Evolutionary conservation across 2,113 vertebrate genomes (phyloP).

Genomic region (Aptenodytes patagonicus): DNA sequence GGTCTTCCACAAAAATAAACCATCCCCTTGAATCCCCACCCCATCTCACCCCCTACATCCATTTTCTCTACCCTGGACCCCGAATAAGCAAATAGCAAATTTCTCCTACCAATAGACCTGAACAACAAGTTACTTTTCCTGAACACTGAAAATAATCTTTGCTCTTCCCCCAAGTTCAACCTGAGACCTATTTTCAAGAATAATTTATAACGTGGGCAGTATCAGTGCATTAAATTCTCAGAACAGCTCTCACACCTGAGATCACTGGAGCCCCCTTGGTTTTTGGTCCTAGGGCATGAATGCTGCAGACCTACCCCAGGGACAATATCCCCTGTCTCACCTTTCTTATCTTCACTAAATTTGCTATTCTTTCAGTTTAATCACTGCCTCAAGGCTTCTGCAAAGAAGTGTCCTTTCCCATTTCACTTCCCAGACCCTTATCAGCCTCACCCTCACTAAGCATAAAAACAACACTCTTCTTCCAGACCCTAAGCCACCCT

Average conservation of each 20-base stretch:
- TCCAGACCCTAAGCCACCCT: neutral
- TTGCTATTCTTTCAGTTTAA: rapidly evolving
- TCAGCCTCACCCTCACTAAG: rapidly evolving
- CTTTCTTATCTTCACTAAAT: neutral
- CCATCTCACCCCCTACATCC: neutral
- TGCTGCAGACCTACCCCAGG: neutral
- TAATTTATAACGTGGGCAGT: neutral
- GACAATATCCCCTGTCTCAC: neutral
- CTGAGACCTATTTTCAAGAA: neutral
- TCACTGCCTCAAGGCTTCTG: neutral
- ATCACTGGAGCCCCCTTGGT: rapidly evolving
- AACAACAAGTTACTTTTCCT: neutral
- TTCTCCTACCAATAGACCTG: rapidly evolving
- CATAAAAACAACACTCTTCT: rapidly evolving
- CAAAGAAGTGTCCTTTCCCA: neutral
- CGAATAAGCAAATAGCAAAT: rapidly evolving
- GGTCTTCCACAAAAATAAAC: neutral
- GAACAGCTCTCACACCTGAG: neutral
- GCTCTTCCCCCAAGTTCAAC: neutral
- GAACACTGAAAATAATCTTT: neutral
- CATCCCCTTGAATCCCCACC: rapidly evolving
- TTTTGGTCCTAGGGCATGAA: neutral
- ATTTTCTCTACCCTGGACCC: neutral
- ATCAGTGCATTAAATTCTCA: neutral
- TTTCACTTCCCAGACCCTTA: neutral